Evolutionary conservation across 2,797 vertebrate genomes (phyloP), one percentile per base, ranked within the genome.

Genomic region (Acrossocheilus wenchowensis): DNA sequence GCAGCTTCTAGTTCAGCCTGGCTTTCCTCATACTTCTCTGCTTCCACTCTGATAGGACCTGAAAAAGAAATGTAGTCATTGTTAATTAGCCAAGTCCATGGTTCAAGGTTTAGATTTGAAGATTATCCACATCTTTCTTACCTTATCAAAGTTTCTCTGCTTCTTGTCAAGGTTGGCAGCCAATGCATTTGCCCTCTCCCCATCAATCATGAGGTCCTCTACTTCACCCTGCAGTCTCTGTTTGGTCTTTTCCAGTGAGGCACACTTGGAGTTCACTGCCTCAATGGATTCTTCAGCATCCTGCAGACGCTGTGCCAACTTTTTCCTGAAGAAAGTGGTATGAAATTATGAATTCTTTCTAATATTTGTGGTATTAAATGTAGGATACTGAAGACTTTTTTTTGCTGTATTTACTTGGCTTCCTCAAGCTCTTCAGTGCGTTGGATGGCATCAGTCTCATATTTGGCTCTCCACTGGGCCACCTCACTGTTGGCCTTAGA

Each of bases 241-340:
- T 84, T 97, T 96, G 86, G 95, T 96, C 91, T 96, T 97, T 89
- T 96, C 96, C 89, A 96, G 86, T 0, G 96, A 96, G 0, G 95
- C 95, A 89, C 96, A 96, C 83, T 96, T 96, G 88, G 96, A 95
- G 0, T 96, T 96, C 78, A 95, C 94, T 0, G 95, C 96, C 90
- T 96, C 96, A 88, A 95, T 94, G 0, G 94, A 93, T 89, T 96
- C 95, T 86, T 96, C 96, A 0, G 96, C 95, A 0, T 96, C 96
- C 87, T 97, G 96, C 0, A 96, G 90, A n/a, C 96, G 75, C 91
- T 96, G 96, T 0, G 96, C 95, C 91, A 96, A 64, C 92, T 96
- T 96, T 93, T 96, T 97, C 93, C 96, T 96, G 86, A 23, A 15
- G 19, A 43, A 7, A 62, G 5, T n/a, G n/a, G 1, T 4, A 11